A percentile compares a stretch with the other conserved stretches of the same genome.
Conservation (phyloP, 2,113 vertebrate species). For the Cryptotis parvus region DNA sequence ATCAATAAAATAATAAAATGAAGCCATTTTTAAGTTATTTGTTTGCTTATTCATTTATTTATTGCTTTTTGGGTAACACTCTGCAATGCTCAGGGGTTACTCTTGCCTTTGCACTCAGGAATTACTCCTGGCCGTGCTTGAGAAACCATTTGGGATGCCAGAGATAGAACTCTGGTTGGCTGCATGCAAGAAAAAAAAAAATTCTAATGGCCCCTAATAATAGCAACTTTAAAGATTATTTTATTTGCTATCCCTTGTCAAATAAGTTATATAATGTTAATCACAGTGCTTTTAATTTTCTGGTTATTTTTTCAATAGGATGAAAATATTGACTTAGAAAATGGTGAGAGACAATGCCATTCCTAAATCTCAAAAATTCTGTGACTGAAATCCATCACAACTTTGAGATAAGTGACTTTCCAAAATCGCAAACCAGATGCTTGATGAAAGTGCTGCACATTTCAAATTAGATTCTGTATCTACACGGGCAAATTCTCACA, state of each 20-base stretch:
- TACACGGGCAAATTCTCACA: neutral
- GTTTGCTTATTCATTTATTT: no score
- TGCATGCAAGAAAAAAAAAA: no score
- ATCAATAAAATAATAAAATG: neutral
- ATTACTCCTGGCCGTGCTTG: no score
- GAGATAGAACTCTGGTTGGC: no score
- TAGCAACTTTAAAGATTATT: conserved; percentile 53
- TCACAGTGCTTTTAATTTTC: conserved; percentile 29
- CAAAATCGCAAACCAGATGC: neutral
- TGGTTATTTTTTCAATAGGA: conserved; percentile 42
- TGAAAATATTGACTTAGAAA: conserved; percentile 42
- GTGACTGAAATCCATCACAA: neutral
- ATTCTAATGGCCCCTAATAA: no score
- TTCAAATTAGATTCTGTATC: conserved; percentile 13
- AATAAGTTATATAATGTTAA: neutral
- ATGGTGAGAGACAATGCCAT: neutral
- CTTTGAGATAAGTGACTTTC: neutral
- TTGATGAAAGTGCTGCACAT: conserved; percentile 38
- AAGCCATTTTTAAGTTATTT: no score
- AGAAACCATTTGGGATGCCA: no score
- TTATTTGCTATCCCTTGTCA: conserved; percentile 27
- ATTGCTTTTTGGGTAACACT: no score
- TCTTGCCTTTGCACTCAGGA: no score
- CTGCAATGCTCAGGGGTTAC: no score
- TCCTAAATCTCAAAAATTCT: neutral